phyloP scores from a whole-genome alignment of 2,888 invertebrate species.

The Ormyrus pomaceus region DNA sequence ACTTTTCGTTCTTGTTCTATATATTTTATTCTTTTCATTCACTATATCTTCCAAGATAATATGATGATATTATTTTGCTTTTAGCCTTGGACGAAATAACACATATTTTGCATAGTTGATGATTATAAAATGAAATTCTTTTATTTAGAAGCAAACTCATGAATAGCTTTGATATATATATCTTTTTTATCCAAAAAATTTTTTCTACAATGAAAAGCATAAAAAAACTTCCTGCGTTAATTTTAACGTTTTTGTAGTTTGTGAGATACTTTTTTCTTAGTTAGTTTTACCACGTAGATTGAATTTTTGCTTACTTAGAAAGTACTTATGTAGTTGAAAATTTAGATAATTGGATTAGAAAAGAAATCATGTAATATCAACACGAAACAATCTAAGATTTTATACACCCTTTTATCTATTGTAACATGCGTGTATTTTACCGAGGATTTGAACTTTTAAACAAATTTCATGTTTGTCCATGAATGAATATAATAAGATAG shows the following conservation, averaged over 20 bases:
- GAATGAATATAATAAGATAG: background rate
- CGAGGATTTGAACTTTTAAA: constrained; percentile 13
- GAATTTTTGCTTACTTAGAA: constrained; percentile 9
- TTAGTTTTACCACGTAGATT: background rate
- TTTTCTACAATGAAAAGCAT: constrained; percentile 28
- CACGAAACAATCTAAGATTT: constrained; percentile 9
- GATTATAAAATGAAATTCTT: constrained; percentile 2
- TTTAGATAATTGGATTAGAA: background rate
- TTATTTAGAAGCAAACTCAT: constrained; percentile 12
- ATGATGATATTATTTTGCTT: too few species aligned
- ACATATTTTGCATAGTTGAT: too few species aligned
- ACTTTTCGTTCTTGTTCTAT: too few species aligned
- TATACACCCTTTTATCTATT: constrained; percentile 23
- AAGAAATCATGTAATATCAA: background rate
- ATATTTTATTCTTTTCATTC: too few species aligned
- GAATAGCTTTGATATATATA: background rate
- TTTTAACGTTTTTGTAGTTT: constrained; percentile 28
- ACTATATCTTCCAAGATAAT: too few species aligned
- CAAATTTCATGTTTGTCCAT: background rate
- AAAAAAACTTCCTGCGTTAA: constrained; percentile 33
- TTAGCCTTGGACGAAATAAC: too few species aligned
- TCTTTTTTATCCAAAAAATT: constrained; percentile 26
- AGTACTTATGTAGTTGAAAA: background rate
- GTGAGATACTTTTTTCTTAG: constrained; percentile 22
- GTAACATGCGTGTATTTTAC: constrained; percentile 1